Conservation (phyloP, 2,888 invertebrate species). For the Tipula unca region DNA sequence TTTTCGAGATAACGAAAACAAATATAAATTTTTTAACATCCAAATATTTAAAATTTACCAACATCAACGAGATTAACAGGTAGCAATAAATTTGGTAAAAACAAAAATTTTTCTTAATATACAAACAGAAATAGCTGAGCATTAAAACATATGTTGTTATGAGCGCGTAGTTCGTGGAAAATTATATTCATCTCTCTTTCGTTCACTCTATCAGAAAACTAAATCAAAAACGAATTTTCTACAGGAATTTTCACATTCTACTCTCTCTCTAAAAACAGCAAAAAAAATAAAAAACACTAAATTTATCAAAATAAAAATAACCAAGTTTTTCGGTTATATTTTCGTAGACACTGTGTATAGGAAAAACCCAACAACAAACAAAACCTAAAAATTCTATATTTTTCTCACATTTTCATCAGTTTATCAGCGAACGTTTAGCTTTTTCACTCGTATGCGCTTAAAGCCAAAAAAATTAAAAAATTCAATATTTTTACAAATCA, state of each 20-base stretch:
- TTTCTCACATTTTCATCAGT: background rate
- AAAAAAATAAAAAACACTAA: background rate
- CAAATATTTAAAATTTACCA: background rate
- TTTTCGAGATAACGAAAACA: too few species aligned
- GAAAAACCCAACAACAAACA: background rate
- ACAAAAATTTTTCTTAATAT: background rate
- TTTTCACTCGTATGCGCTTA: slow-evolving; percentile 2
- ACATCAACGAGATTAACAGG: background rate
- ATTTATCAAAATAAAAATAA: background rate
- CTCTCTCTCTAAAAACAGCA: background rate
- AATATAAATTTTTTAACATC: too few species aligned
- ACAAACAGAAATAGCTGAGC: background rate
- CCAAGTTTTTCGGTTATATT: background rate
- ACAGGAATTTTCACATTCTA: background rate
- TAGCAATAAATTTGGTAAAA: background rate
- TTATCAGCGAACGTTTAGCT: slow-evolving; percentile 8
- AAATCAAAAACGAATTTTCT: background rate
- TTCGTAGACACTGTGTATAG: background rate
- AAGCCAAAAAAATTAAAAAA: background rate
- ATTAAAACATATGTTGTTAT: background rate
- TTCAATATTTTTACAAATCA: background rate
- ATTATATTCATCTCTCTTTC: background rate
- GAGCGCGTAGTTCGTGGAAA: background rate
- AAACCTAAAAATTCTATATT: background rate
- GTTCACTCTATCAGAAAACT: background rate